Evolutionary conservation across 2,113 vertebrate genomes (phyloP).

Genomic region (Bambusicola thoracicus): DNA sequence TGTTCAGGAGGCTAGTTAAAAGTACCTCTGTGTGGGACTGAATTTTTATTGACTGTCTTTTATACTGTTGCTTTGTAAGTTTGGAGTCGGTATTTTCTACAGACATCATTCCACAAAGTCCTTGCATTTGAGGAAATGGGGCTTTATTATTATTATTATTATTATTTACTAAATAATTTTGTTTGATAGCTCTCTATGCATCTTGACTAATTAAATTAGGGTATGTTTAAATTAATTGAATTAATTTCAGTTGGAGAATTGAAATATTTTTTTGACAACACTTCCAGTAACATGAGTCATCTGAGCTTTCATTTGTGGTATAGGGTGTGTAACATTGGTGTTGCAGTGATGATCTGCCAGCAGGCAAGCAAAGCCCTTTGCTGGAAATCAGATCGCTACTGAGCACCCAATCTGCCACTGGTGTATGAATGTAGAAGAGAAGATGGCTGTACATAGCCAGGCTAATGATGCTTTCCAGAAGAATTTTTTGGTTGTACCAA

Average conservation of each 20-base stretch:
- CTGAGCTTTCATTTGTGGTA: background rate
- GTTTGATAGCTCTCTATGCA: background rate
- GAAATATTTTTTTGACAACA: background rate
- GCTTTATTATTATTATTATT: background rate
- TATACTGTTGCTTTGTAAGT: background rate
- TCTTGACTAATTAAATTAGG: background rate
- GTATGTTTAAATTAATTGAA: background rate
- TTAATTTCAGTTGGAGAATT: background rate
- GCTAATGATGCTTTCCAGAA: background rate
- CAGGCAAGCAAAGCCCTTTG: background rate
- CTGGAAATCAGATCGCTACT: background rate
- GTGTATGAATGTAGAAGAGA: background rate
- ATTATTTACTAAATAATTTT: background rate
- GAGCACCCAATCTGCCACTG: background rate
- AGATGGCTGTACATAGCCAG: background rate
- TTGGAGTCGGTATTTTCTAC: background rate
- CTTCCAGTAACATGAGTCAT: background rate
- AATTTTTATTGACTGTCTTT: background rate
- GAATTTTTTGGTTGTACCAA: background rate
- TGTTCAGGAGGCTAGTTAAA: background rate
- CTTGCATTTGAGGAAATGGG: background rate
- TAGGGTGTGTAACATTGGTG: no score
- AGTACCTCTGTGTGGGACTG: background rate
- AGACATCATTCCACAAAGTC: background rate
- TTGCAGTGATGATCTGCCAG: background rate